Conservation (phyloP, 1,140 invertebrate genomes). For the Phenacoccus solenopsis region DNA sequence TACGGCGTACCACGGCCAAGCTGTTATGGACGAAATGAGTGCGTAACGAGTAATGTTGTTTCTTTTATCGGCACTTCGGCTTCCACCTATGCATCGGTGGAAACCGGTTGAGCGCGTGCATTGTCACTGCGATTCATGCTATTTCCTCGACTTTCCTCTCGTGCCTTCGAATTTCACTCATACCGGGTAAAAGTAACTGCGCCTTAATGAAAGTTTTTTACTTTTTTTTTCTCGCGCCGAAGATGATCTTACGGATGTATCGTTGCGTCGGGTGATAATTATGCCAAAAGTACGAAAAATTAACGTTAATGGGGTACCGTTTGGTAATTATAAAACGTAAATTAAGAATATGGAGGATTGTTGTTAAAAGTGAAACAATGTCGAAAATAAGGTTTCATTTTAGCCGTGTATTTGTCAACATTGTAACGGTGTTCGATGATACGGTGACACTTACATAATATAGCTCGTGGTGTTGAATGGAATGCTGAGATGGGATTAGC, state of each 20-base stretch:
- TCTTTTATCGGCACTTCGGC: constrained; percentile 7
- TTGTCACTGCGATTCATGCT: constrained; percentile 12
- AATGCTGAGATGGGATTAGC: too few relatives aligned
- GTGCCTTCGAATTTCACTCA: neutral
- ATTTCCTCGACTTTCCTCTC: constrained; percentile 11
- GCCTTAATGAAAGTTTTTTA: neutral
- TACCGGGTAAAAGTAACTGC: neutral
- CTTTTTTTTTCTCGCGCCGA: neutral
- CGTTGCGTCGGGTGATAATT: neutral
- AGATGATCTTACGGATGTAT: constrained; percentile 1
- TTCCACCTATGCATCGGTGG: constrained; percentile 5
- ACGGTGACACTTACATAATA: too few relatives aligned
- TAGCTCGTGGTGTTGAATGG: too few relatives aligned
- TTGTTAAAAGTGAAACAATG: neutral
- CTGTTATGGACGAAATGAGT: constrained; percentile 13
- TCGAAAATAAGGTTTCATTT: neutral
- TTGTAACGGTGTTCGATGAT: neutral
- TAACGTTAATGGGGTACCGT: neutral
- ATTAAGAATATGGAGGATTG: too few relatives aligned
- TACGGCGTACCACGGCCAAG: neutral
- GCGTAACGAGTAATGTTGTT: neutral
- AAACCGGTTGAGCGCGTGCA: constrained; percentile 13
- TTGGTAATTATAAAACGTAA: neutral
- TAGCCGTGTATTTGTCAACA: neutral
- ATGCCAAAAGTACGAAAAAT: neutral